These are phyloP conservation scores for Altica lythri DNA, from an alignment of 2,888 invertebrate species.

Conservation along the genomic window DNA sequence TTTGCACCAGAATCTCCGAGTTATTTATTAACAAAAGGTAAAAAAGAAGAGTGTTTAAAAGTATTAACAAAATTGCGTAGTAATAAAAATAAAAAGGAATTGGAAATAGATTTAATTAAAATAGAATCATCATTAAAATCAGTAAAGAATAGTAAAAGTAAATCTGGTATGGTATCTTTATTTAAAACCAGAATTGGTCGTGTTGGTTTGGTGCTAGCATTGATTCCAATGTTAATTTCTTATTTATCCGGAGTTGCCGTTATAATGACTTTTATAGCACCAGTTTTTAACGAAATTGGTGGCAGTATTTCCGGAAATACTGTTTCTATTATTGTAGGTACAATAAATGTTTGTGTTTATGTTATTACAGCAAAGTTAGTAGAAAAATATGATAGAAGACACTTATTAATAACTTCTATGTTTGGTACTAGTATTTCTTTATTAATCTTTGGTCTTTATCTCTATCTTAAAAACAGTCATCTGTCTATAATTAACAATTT, in stretches of 20 bases:
- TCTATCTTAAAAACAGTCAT: constrained; percentile 3
- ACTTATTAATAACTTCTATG: constrained; percentile 4
- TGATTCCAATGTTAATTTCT: constrained; percentile 1
- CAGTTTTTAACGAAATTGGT: constrained; percentile 17
- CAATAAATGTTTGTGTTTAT: background rate
- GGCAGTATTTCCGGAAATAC: constrained; percentile 17
- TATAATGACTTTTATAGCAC: constrained; percentile 19
- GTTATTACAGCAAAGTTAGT: background rate
- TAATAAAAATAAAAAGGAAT: constrained; percentile 7
- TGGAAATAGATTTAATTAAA: no score
- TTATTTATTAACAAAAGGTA: constrained; percentile 7
- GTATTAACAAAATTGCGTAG: constrained; percentile 9
- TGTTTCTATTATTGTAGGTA: constrained; percentile 14
- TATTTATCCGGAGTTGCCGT: constrained; percentile 5
- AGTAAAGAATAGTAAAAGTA: background rate
- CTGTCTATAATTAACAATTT: background rate
- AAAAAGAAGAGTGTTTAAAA: background rate
- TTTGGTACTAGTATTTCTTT: background rate
- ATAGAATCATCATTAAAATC: no score
- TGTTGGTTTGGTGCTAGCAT: constrained; percentile 2
- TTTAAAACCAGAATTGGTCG: constrained; percentile 1
- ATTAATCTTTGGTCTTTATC: background rate
- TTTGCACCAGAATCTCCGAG: constrained; percentile 19
- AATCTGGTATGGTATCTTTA: background rate
- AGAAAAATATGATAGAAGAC: constrained; percentile 6